Percentiles rank a stretch among this genome's conserved stretches.
Evolutionary conservation across 2,888 invertebrate genomes (phyloP).

Genomic region (Acleris laterana): DNA sequence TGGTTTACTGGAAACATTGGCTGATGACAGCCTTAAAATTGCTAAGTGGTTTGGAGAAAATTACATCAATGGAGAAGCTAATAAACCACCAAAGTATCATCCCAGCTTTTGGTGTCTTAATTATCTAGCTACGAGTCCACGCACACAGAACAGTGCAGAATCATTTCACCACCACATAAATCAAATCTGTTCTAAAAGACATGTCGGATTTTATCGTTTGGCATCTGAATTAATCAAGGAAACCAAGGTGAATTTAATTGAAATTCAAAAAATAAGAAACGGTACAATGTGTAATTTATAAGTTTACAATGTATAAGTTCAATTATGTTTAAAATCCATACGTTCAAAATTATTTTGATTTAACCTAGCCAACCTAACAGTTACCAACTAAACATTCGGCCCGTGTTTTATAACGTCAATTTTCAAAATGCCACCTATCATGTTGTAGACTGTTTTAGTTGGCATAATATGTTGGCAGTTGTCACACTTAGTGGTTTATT

Average conservation of each 20-base stretch:
- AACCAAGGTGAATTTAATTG: background rate
- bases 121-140: background rate
- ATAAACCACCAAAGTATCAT: slow-evolving; percentile 13
- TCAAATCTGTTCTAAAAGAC: background rate
- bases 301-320: no score
- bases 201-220: background rate
- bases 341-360: no score
- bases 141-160: no score
- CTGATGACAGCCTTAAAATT: slow-evolving; percentile 26
- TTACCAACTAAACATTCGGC: no score
- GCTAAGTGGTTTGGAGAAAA: slow-evolving; percentile 22
- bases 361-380: no score
- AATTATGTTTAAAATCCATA: no score
- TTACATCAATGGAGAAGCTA: slow-evolving; percentile 26
- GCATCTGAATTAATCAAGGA: background rate
- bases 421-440: no score
- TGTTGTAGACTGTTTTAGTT: no score
- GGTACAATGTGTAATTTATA: no score
- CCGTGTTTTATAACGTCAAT: no score
- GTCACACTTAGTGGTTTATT: no score
- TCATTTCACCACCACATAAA: background rate
- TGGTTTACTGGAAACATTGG: slow-evolving; percentile 14
- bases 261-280: background rate
- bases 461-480: no score
- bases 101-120: background rate